Conservation (phyloP, 2,797 vertebrate genomes). For the Oreortyx pictus region DNA sequence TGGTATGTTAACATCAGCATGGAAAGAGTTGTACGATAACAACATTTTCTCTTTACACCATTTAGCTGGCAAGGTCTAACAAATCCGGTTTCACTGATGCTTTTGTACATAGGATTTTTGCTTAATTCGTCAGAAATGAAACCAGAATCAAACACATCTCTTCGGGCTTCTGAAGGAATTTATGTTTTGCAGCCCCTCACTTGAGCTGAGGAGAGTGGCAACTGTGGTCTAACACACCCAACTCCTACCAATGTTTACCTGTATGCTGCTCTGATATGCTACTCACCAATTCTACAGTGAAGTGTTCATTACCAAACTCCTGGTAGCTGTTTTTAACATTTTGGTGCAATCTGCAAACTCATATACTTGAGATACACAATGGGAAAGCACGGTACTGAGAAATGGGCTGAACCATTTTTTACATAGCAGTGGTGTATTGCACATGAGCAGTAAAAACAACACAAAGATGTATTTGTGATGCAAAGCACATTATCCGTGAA, state of each 20-base stretch:
- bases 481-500: not conserved
- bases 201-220: not conserved
- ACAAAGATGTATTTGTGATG: not conserved
- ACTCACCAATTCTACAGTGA: not conserved
- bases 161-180: not conserved
- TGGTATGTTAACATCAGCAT: not conserved
- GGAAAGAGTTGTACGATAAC: not conserved
- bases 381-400: not conserved
- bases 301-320: not conserved
- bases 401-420: not conserved
- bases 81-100: not conserved
- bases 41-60: not conserved
- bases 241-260: not conserved
- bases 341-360: not conserved
- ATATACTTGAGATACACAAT: constrained; percentile 17
- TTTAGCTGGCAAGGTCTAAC: not conserved
- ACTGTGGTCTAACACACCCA: not conserved
- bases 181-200: not conserved
- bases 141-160: not conserved
- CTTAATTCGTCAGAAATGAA: constrained; percentile 1
- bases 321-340: not conserved
- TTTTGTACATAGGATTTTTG: not conserved
- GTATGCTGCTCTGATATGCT: not conserved
- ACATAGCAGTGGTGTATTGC: not conserved
- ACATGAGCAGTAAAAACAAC: not conserved